These are phyloP conservation scores for Canis aureus DNA, from an alignment of 2,113 vertebrate species.

Conservation along the genomic window DNA sequence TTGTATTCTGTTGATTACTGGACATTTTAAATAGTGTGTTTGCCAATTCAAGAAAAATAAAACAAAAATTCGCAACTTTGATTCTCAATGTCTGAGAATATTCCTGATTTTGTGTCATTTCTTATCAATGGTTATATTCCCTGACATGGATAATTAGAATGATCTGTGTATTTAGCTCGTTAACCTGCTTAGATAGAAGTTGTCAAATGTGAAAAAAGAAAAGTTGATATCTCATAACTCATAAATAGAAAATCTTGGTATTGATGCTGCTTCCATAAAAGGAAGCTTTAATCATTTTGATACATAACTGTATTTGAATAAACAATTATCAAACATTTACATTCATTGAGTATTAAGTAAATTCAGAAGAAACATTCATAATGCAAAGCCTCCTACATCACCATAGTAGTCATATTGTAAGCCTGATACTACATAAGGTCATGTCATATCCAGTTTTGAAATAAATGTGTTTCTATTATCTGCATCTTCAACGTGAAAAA, in stretches of 20 bases:
- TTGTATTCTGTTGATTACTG: background rate
- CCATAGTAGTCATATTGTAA: background rate
- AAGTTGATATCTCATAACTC: background rate
- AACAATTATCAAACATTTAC: background rate
- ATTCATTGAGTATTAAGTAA: background rate
- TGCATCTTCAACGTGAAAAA: background rate
- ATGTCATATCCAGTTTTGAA: background rate
- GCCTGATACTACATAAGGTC: background rate
- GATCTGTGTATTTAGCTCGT: background rate
- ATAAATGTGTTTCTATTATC: background rate
- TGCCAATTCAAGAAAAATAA: background rate
- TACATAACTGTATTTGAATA: background rate
- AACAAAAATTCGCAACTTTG: background rate
- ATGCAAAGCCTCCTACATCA: conserved; percentile 1
- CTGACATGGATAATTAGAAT: background rate
- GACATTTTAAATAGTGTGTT: background rate
- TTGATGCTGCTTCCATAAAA: background rate
- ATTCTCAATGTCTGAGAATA: background rate
- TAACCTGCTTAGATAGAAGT: background rate
- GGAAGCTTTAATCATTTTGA: background rate
- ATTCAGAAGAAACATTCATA: background rate
- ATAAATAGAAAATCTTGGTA: background rate
- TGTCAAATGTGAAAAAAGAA: background rate
- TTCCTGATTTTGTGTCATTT: background rate
- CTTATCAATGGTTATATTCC: background rate